Conservation (phyloP, 1,140 invertebrate genomes). For the Brachionus manjavacas region DNA sequence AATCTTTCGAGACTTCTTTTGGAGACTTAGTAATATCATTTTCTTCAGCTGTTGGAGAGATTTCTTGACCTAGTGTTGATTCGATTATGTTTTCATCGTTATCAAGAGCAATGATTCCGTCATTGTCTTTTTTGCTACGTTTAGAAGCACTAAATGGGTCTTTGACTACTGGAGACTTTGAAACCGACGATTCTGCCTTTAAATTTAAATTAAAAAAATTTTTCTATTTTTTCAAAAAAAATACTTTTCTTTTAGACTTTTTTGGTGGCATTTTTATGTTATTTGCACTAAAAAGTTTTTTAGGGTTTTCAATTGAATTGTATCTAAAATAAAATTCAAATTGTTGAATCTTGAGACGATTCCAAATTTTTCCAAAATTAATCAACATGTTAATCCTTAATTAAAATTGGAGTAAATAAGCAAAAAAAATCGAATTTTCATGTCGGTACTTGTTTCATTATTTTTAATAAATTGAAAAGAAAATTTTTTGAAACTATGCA, state of each 20-base stretch:
- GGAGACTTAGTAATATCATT: not conserved
- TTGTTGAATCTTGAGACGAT: not conserved
- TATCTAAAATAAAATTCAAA: constrained; percentile 21
- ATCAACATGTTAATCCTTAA: not conserved
- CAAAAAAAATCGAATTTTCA: not conserved
- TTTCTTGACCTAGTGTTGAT: not conserved
- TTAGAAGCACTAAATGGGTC: constrained; percentile 4
- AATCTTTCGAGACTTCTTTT: not conserved
- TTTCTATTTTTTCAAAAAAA: not conserved
- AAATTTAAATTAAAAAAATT: not conserved
- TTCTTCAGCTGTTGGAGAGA: not conserved
- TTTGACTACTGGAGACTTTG: constrained; percentile 16
- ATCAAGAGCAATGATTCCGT: not conserved
- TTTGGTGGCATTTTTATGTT: constrained; percentile 1
- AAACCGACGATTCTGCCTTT: not conserved
- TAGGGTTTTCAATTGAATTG: not conserved
- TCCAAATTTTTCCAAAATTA: not conserved
- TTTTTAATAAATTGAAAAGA: not conserved
- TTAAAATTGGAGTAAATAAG: not conserved
- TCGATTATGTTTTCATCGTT: not conserved
- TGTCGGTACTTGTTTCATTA: not conserved
- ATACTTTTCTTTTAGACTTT: not conserved
- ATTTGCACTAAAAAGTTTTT: not conserved
- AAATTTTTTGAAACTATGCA: not conserved
- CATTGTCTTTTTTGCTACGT: constrained; percentile 3